These are phyloP conservation scores for Pantherophis guttatus DNA, from an alignment of 2,113 vertebrate genomes.

Conservation along the genomic window DNA sequence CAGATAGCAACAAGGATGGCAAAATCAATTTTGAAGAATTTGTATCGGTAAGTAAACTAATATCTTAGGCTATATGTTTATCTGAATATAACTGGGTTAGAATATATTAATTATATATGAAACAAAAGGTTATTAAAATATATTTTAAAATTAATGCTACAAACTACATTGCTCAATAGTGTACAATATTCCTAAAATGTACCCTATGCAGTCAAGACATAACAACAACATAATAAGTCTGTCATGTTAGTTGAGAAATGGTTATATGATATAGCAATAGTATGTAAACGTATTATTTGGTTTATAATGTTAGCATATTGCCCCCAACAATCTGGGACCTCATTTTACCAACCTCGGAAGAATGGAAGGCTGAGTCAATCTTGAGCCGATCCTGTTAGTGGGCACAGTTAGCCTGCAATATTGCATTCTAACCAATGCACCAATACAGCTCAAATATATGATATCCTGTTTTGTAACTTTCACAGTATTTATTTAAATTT, in stretches of 20 bases:
- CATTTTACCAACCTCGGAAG: no score
- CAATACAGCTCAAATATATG: no score
- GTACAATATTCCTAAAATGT: background rate
- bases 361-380: no score
- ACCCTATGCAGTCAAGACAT: background rate
- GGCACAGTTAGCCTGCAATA: no score
- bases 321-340: no score
- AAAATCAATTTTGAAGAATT: slow-evolving; percentile 97
- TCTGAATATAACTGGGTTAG: background rate
- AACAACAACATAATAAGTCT: background rate
- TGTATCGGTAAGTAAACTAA: slow-evolving; percentile 79
- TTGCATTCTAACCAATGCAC: no score
- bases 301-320: no score
- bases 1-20: slow-evolving; percentile 91
- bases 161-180: background rate
- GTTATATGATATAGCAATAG: background rate
- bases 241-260: background rate
- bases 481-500: background rate
- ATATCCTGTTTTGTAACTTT: background rate
- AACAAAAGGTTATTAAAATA: background rate
- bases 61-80: background rate
- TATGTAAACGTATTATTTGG: no score
- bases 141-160: background rate
- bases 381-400: no score
- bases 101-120: background rate